A percentile compares a stretch with the other conserved stretches of the same genome.
Evolutionary conservation across 2,888 invertebrate species (phyloP).

Genomic region (Harmothoe impar): DNA sequence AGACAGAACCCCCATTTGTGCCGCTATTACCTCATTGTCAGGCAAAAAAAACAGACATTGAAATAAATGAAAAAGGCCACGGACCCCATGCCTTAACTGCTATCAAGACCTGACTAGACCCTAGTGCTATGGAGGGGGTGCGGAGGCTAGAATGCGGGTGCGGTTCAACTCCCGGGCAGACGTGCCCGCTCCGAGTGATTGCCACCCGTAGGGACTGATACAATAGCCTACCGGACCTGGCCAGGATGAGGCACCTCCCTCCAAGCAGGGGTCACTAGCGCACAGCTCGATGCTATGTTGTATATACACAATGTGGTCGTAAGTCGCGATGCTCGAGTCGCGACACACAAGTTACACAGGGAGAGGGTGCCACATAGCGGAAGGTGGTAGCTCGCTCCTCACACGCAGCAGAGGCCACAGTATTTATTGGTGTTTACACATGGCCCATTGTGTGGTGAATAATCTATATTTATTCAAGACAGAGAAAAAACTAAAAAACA

Average conservation of each 20-base stretch:
- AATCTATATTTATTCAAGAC: constrained; percentile 58
- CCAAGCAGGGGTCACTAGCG: not conserved
- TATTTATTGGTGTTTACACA: constrained; percentile 55
- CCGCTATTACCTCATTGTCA: constrained; percentile 63
- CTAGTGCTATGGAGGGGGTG: not conserved
- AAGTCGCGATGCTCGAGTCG: not conserved
- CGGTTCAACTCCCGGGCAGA: not conserved
- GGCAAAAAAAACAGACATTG: not conserved
- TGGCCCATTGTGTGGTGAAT: constrained; percentile 26
- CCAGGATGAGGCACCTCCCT: not conserved
- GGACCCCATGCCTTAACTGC: constrained; percentile 58
- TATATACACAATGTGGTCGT: not conserved
- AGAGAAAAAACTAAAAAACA: too few species aligned
- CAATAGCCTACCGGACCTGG: not conserved
- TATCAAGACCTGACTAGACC: constrained; percentile 37
- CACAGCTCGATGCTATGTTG: constrained; percentile 33
- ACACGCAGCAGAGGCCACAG: constrained; percentile 30
- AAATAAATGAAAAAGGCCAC: constrained; percentile 42
- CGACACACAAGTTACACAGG: too few species aligned
- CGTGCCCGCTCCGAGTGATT: not conserved
- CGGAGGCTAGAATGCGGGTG: not conserved
- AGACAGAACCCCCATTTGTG: constrained; percentile 41
- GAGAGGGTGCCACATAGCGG: too few species aligned
- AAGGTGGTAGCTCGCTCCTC: not conserved
- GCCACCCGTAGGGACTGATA: constrained; percentile 13